These are phyloP conservation scores for Macrotus californicus DNA, from an alignment of 2,113 vertebrate species.

Conservation along the genomic window DNA sequence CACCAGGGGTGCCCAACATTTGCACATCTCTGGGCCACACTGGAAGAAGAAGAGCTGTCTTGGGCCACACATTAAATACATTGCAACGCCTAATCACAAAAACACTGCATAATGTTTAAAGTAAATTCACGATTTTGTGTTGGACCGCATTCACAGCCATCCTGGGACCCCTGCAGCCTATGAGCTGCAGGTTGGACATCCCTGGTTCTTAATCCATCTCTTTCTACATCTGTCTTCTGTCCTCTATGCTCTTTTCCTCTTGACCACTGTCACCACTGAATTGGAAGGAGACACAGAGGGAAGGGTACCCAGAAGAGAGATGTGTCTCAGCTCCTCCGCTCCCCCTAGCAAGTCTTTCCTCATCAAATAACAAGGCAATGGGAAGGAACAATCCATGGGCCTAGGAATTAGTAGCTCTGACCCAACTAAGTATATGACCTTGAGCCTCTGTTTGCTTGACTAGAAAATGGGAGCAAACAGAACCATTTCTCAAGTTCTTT, in stretches of 20 bases:
- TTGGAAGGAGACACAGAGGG: neutral
- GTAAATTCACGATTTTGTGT: no score
- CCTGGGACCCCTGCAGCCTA: no score
- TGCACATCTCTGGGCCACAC: no score
- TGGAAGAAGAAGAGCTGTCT: no score
- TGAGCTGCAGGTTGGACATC: no score
- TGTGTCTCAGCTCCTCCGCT: neutral
- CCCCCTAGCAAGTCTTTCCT: neutral
- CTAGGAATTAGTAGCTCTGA: neutral
- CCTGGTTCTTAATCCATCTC: neutral
- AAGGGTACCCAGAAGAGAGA: neutral
- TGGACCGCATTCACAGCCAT: no score
- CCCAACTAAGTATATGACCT: neutral
- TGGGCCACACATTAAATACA: no score
- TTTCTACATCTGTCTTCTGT: neutral
- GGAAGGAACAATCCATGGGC: neutral
- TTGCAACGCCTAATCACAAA: no score
- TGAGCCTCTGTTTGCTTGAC: neutral
- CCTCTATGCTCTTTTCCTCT: neutral
- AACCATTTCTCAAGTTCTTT: conserved; percentile 23
- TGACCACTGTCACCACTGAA: neutral
- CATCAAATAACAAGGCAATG: neutral
- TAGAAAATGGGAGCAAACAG: neutral
- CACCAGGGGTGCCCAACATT: no score
- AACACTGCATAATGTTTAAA: no score